A percentile compares a stretch with the other conserved stretches of the same genome.
Conservation (phyloP, 2,113 vertebrate genomes). For the Machaerirhynchus nigripectus region DNA sequence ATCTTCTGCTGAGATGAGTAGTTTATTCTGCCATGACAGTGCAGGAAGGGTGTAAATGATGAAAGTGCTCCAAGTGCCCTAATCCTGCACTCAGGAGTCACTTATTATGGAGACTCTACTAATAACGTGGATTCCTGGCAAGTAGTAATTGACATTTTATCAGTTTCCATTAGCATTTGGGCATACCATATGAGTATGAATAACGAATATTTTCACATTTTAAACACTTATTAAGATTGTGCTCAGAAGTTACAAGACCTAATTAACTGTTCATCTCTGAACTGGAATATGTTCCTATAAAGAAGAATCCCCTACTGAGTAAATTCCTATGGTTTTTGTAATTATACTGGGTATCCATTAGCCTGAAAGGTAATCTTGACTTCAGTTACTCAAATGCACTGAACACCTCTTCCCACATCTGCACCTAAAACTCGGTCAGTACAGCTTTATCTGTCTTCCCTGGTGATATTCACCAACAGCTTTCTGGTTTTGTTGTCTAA, state of each 20-base stretch:
- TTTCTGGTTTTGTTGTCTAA: neutral
- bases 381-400: neutral
- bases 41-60: neutral
- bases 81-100: neutral
- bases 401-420: neutral
- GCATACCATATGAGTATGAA: neutral
- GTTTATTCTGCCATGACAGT: neutral
- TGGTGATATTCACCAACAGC: neutral
- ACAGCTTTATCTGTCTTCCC: neutral
- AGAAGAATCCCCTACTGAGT: neutral
- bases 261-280: neutral
- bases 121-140: neutral
- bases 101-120: neutral
- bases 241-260: neutral
- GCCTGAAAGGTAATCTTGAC: neutral
- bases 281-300: neutral
- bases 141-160: neutral
- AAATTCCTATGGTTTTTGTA: neutral
- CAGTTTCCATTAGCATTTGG: neutral
- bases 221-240: neutral
- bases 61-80: neutral
- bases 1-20: neutral
- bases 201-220: neutral
- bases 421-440: neutral
- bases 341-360: neutral